These are phyloP conservation scores for Illadopsis cleaveri DNA, from an alignment of 2,113 vertebrate species.

Conservation along the genomic window DNA sequence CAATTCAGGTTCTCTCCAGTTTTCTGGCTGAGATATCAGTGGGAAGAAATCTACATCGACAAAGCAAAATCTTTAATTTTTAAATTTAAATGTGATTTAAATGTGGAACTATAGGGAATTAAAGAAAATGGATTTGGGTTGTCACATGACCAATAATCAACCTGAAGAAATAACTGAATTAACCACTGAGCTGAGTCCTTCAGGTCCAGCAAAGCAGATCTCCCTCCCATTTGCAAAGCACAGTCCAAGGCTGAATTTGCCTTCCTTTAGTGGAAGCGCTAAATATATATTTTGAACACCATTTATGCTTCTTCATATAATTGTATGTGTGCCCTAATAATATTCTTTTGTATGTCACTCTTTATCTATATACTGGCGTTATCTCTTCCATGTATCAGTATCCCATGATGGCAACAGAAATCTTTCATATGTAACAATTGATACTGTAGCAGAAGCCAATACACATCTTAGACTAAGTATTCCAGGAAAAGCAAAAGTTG, in stretches of 20 bases:
- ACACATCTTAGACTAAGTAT: not conserved
- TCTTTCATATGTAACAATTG: not conserved
- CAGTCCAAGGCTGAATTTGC: not conserved
- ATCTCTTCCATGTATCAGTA: not conserved
- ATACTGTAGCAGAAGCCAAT: not conserved
- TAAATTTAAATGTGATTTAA: not conserved
- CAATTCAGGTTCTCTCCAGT: not conserved
- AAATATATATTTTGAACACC: not conserved
- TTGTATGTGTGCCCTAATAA: not conserved
- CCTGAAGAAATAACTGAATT: not conserved
- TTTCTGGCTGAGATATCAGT: not conserved
- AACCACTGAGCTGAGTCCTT: not conserved
- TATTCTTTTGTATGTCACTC: not conserved
- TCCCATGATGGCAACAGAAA: not conserved
- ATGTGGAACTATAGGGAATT: not conserved
- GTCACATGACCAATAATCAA: accelerated
- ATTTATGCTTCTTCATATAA: not conserved
- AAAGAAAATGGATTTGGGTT: not conserved
- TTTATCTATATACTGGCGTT: not conserved
- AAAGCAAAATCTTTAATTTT: not conserved
- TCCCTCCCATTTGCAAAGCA: not conserved
- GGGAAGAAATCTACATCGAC: not conserved
- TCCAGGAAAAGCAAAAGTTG: not conserved
- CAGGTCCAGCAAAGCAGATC: not conserved
- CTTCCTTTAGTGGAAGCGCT: not conserved